Percentiles rank a stretch among this genome's conserved stretches.
Evolutionary conservation across 1,140 invertebrate genomes (phyloP).

Genomic region (Solenopsis fugax): DNA sequence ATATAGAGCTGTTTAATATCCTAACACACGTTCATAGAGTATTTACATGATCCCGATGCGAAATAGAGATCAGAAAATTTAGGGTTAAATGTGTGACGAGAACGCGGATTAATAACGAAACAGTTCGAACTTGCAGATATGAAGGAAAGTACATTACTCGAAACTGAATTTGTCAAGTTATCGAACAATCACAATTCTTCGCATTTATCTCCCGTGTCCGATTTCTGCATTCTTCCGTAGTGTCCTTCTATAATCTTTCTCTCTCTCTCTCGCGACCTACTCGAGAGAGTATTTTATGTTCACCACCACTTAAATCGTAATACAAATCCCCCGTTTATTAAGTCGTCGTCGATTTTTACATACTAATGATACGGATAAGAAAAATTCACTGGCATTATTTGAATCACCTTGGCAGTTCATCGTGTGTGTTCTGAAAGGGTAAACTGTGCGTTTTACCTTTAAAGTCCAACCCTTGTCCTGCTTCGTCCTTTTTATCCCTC

Average conservation of each 20-base stretch:
- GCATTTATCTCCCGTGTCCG: conserved; percentile 5
- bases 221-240: conserved; percentile 32
- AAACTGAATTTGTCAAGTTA: conserved; percentile 61
- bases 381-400: conserved; percentile 86
- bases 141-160: conserved; percentile 57
- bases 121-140: conserved; percentile 48
- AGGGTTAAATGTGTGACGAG: conserved; percentile 20
- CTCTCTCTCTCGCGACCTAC: background rate
- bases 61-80: background rate
- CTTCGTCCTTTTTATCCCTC: background rate
- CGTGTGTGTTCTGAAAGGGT: conserved; percentile 78
- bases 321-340: conserved; percentile 80
- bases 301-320: conserved; percentile 80
- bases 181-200: conserved; percentile 39
- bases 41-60: background rate
- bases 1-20: conserved; percentile 17
- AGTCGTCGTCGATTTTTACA: conserved; percentile 78
- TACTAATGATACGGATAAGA: conserved; percentile 86
- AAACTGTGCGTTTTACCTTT: conserved; percentile 72
- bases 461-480: conserved; percentile 41
- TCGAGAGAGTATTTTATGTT: conserved; percentile 66
- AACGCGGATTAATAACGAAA: conserved; percentile 15
- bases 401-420: conserved; percentile 86
- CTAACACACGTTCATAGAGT: background rate
- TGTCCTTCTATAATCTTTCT: conserved; percentile 22